Percentiles rank a stretch among this genome's conserved stretches.
These are phyloP conservation scores for Arbacia lixula DNA, from an alignment of 53 echinoderm and acorn worm species.

Conservation along the genomic window DNA sequence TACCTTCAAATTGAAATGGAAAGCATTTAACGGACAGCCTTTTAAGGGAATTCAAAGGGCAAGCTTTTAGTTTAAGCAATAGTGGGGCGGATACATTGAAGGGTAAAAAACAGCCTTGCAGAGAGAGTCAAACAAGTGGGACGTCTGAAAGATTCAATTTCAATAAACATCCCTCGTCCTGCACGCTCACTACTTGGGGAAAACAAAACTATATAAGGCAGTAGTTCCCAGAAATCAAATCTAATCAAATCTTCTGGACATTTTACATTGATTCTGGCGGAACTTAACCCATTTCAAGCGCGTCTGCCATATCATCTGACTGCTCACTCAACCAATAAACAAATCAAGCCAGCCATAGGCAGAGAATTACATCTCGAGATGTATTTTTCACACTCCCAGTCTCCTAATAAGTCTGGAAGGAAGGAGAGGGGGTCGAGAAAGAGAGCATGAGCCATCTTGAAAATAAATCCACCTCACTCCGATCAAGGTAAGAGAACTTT, in stretches of 20 bases:
- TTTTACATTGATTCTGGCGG: slow-evolving; percentile 7
- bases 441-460: slow-evolving; percentile 23
- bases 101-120: too few species aligned
- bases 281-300: slow-evolving; percentile 2
- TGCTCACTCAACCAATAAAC: slow-evolving; percentile 2
- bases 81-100: too few species aligned
- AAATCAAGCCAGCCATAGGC: slow-evolving; percentile 4
- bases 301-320: slow-evolving; percentile 5
- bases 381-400: neutral
- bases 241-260: slow-evolving; percentile 20
- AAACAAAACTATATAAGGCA: too few species aligned
- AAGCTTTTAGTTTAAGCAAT: too few species aligned
- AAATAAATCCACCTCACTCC: slow-evolving; percentile 17
- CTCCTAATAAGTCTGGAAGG: neutral
- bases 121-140: too few species aligned
- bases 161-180: too few species aligned
- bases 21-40: too few species aligned
- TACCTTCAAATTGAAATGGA: too few species aligned
- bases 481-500: too few species aligned
- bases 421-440: neutral
- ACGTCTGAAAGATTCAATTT: too few species aligned
- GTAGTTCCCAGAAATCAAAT: neutral
- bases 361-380: neutral
- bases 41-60: too few species aligned
- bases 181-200: too few species aligned